A percentile compares a stretch with the other conserved stretches of the same genome.
Conservation (phyloP, 2,888 invertebrate genomes). For the Drosophila lacicola region DNA sequence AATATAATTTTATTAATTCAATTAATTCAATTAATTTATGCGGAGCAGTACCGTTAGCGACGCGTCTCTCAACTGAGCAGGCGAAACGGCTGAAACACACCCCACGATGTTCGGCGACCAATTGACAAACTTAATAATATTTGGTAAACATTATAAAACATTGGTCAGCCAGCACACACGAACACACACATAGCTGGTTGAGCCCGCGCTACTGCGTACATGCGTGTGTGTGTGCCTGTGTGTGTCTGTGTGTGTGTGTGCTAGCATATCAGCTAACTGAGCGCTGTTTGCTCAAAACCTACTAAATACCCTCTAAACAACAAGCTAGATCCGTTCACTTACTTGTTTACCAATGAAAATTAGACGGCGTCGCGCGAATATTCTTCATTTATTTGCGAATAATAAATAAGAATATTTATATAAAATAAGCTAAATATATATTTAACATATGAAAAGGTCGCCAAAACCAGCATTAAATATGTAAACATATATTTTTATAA, state of each 20-base stretch:
- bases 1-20: conserved; percentile 13
- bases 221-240: conserved; percentile 14
- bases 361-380: no score
- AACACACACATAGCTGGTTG: conserved; percentile 17
- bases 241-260: conserved; percentile 17
- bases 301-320: conserved; percentile 43
- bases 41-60: conserved; percentile 38
- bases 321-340: conserved; percentile 29
- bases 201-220: conserved; percentile 11
- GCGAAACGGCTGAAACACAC: conserved; percentile 80
- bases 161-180: conserved; percentile 57
- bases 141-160: conserved; percentile 84
- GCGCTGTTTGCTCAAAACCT: conserved; percentile 16
- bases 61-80: conserved; percentile 77
- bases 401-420: no score
- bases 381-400: no score
- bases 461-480: no score
- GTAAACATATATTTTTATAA: no score
- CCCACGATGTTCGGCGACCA: conserved; percentile 82
- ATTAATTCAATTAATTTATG: conserved; percentile 25
- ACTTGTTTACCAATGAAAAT: background rate
- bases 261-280: conserved; percentile 30
- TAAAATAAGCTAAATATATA: no score
- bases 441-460: no score
- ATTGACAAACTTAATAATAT: conserved; percentile 83